Conservation (phyloP, 2,888 invertebrate species). For the Subacronicta megacephala region DNA sequence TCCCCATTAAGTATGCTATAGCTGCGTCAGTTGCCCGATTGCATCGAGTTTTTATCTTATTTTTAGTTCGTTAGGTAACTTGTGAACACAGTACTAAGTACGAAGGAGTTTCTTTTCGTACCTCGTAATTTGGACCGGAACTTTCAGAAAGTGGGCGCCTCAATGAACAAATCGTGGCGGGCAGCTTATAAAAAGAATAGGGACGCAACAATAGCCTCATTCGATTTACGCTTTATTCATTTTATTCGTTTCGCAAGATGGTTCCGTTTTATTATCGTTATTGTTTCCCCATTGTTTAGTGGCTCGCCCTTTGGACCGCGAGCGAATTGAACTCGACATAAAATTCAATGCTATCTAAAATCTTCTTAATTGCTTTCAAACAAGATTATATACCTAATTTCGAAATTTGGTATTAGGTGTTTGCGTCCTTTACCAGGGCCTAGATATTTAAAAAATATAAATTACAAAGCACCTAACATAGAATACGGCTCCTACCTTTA, state of each 20-base stretch:
- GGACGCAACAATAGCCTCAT: constrained; percentile 74
- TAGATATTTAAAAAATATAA: no score
- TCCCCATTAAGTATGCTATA: constrained; percentile 52
- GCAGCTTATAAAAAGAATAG: constrained; percentile 75
- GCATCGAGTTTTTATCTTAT: constrained; percentile 68
- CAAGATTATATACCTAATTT: constrained; percentile 16
- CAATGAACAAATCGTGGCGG: constrained; percentile 72
- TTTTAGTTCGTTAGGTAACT: constrained; percentile 74
- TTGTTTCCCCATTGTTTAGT: constrained; percentile 66
- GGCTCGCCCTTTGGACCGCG: constrained; percentile 56
- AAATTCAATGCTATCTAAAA: constrained; percentile 49
- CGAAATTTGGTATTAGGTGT: no score
- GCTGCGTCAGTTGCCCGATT: constrained; percentile 56
- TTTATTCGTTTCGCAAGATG: constrained; percentile 65
- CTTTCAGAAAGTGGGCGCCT: constrained; percentile 67
- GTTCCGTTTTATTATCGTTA: constrained; percentile 67
- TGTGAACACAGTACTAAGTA: constrained; percentile 60
- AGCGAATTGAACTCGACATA: constrained; percentile 54
- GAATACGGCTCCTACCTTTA: no score
- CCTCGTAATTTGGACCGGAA: constrained; percentile 76
- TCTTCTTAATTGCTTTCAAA: constrained; percentile 53
- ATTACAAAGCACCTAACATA: neutral
- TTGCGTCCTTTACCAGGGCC: no score
- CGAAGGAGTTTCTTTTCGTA: constrained; percentile 70
- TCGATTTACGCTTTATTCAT: constrained; percentile 75